Percentiles rank a stretch among this genome's conserved stretches.
Conservation (phyloP, 1,140 invertebrate genomes). For the Adelges cooleyi region DNA sequence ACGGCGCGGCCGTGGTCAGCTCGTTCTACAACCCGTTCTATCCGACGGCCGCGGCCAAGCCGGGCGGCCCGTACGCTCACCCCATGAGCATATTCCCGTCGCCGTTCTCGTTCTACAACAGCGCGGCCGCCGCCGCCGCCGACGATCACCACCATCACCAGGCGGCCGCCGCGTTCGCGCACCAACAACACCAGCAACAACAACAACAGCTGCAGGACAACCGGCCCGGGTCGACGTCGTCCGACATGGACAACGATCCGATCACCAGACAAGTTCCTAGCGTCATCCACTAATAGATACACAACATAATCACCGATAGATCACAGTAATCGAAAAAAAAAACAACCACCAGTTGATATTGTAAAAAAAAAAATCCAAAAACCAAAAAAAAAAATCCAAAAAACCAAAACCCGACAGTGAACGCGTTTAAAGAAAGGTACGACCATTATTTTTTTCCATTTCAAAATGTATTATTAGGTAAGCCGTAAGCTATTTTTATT, state of each 20-base stretch:
- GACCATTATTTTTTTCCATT: no score
- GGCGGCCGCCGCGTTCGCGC: no score
- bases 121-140: background rate
- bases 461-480: no score
- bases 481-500: no score
- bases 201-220: background rate
- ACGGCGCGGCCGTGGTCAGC: conserved; percentile 45
- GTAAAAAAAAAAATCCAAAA: no score
- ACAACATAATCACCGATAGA: no score
- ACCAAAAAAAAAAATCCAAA: no score
- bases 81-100: conserved; percentile 15
- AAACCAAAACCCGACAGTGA: no score
- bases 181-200: background rate
- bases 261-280: conserved; percentile 18
- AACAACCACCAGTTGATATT: no score
- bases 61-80: conserved; percentile 26
- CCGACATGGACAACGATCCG: conserved; percentile 18
- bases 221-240: background rate
- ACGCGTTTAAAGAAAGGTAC: no score
- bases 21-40: conserved; percentile 53
- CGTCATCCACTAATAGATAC: no score
- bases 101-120: conserved; percentile 22
- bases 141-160: background rate
- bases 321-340: no score
- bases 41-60: conserved; percentile 30